Percentiles rank a stretch among this genome's conserved stretches.
Conservation (phyloP, 2,888 invertebrate species). For the Lysandra bellargus region DNA sequence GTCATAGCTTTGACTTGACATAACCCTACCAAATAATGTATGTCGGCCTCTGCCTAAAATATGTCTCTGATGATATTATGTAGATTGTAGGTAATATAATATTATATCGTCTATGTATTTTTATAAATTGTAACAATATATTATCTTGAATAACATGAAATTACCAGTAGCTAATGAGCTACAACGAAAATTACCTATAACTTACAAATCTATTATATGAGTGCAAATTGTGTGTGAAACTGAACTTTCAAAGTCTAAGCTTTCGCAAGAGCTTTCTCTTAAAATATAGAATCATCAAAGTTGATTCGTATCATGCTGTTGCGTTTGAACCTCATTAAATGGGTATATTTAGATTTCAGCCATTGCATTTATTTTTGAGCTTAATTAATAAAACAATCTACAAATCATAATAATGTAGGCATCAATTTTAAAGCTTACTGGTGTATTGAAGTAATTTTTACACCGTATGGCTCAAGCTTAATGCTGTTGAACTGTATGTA, state of each 20-base stretch:
- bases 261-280: slow-evolving; percentile 42
- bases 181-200: background rate
- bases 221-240: slow-evolving; percentile 17
- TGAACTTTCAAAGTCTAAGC: slow-evolving; percentile 37
- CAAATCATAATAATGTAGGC: no score
- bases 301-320: slow-evolving; percentile 40
- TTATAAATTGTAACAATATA: no score
- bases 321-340: slow-evolving; percentile 30
- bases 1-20: no score
- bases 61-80: no score
- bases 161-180: background rate
- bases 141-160: background rate
- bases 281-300: slow-evolving; percentile 41
- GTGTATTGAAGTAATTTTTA: no score
- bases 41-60: no score
- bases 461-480: no score
- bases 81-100: no score
- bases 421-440: no score
- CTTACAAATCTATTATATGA: slow-evolving; percentile 1
- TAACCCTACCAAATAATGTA: no score
- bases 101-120: no score
- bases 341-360: background rate
- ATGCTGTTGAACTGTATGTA: no score
- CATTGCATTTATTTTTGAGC: background rate
- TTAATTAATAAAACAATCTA: background rate